Evolutionary conservation across 2,113 vertebrate species (phyloP).

Genomic region (Triplophysa rosa): DNA sequence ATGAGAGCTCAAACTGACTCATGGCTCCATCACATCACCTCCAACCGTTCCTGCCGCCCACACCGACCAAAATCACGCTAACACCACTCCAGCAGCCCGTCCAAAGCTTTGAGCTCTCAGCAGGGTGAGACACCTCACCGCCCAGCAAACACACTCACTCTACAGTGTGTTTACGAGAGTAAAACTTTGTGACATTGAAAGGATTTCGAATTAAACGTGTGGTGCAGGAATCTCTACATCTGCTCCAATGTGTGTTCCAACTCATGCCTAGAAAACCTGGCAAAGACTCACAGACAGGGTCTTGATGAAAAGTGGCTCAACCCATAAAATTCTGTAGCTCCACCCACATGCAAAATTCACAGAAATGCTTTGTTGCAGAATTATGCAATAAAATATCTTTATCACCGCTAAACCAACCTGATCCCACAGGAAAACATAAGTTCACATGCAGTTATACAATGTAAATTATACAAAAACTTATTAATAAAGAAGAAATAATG

Average conservation of each 20-base stretch:
- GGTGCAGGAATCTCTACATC: not conserved
- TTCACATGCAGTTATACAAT: too few species aligned
- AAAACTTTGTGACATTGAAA: not conserved
- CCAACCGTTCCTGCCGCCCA: slow-evolving; percentile 24
- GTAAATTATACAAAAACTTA: too few species aligned
- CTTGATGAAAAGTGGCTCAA: too few species aligned
- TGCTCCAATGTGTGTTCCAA: not conserved
- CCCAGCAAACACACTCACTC: not conserved
- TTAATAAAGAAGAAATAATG: too few species aligned
- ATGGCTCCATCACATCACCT: slow-evolving; percentile 43
- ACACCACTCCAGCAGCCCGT: slow-evolving; percentile 22
- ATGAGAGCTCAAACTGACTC: slow-evolving; percentile 30
- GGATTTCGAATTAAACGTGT: not conserved
- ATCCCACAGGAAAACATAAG: too few species aligned
- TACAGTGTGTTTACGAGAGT: slow-evolving; percentile 3
- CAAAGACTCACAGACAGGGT: too few species aligned
- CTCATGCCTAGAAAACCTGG: not conserved
- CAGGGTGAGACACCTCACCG: slow-evolving; percentile 18
- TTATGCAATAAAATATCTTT: too few species aligned
- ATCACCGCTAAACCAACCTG: too few species aligned
- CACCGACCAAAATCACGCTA: slow-evolving; percentile 22
- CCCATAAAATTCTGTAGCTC: too few species aligned
- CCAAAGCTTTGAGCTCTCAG: slow-evolving; percentile 31
- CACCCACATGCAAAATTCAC: too few species aligned
- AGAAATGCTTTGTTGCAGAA: too few species aligned